Percentiles rank a stretch among this genome's conserved stretches.
phyloP scores from a whole-genome alignment of 2,888 invertebrate genomes.

The Busseola fusca region DNA sequence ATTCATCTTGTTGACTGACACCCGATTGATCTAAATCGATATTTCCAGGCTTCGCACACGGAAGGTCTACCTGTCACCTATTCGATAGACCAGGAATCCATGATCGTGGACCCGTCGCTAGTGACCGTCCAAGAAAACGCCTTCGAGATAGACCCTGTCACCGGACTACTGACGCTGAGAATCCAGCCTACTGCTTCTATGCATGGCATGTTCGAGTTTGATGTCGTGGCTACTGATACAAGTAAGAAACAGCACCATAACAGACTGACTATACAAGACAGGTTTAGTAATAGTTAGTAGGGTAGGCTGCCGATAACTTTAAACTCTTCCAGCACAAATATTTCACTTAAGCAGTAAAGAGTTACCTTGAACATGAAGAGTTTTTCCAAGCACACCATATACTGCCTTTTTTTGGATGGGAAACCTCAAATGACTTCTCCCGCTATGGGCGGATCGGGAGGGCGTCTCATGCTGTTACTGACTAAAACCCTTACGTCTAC shows the following conservation, averaged over 20 bases:
- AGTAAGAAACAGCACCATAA: constrained; percentile 67
- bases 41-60: constrained; percentile 88
- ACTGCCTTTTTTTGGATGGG: no score
- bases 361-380: not conserved
- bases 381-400: not conserved
- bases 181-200: constrained; percentile 87
- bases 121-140: constrained; percentile 75
- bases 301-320: not conserved
- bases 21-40: not conserved
- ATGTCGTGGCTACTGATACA: constrained; percentile 87
- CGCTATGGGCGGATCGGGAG: no score
- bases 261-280: no score
- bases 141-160: constrained; percentile 77
- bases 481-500: no score
- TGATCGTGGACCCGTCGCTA: constrained; percentile 82
- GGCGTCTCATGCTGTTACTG: no score
- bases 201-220: constrained; percentile 90
- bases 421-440: no score
- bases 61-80: constrained; percentile 84
- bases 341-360: not conserved
- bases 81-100: constrained; percentile 74
- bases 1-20: no score
- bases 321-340: not conserved
- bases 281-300: not conserved
- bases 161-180: constrained; percentile 85